phyloP scores from a whole-genome alignment of 2,888 invertebrate genomes.

The Meghimatium bilineatum region DNA sequence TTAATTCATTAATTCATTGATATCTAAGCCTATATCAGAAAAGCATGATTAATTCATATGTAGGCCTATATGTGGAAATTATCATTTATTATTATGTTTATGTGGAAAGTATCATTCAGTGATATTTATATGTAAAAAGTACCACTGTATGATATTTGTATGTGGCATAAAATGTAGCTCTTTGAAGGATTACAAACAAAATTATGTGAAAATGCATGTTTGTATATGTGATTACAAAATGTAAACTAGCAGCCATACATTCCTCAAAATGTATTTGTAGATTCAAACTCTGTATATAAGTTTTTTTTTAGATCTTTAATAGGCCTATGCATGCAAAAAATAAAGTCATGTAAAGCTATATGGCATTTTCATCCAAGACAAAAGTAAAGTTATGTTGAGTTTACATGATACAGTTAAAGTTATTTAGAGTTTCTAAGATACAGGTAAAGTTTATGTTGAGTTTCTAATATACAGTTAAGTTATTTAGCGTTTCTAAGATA shows the following conservation, averaged over 20 bases:
- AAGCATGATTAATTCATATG: too few species aligned
- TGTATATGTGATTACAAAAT: background rate
- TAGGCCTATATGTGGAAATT: background rate
- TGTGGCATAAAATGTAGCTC: background rate
- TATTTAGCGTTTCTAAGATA: too few species aligned
- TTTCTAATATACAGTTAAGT: too few species aligned
- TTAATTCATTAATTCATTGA: too few species aligned
- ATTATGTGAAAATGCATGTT: too few species aligned
- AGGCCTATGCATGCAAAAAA: too few species aligned
- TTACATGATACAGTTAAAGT: too few species aligned
- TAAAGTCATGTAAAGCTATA: background rate
- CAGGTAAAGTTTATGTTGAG: too few species aligned
- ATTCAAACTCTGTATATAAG: background rate
- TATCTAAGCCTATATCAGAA: too few species aligned
- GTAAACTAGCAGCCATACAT: background rate
- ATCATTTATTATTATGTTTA: background rate
- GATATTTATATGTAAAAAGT: background rate
- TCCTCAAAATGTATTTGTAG: conserved; percentile 2
- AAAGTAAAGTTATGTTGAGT: too few species aligned
- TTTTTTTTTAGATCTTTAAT: background rate
- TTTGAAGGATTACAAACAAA: background rate
- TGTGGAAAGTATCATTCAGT: background rate
- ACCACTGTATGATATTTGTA: too few species aligned
- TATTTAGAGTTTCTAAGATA: too few species aligned
- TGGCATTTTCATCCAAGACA: background rate